Evolutionary conservation across 2,113 vertebrate species (phyloP).

Genomic region (Zootoca vivipara): DNA sequence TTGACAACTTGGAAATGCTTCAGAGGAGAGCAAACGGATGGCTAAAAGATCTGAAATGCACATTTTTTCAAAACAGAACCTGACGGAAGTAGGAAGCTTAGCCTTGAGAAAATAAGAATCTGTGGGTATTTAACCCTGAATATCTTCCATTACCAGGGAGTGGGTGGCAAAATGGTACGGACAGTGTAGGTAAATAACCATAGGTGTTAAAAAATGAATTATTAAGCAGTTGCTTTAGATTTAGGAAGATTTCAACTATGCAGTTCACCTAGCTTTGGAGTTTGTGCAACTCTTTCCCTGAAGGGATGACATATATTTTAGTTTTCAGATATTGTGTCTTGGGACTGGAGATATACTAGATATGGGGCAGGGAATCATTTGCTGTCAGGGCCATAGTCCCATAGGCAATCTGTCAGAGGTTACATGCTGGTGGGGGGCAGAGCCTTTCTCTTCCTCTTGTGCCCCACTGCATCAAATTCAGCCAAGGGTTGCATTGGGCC

Average conservation of each 20-base stretch:
- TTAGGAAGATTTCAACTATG: background rate
- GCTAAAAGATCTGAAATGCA: background rate
- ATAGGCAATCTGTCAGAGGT: too few species aligned
- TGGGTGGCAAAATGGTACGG: background rate
- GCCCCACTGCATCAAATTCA: too few species aligned
- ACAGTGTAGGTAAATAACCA: background rate
- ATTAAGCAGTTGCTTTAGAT: too few species aligned
- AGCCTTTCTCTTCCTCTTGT: too few species aligned
- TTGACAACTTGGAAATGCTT: background rate
- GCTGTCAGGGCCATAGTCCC: too few species aligned
- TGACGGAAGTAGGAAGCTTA: background rate
- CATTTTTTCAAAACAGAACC: background rate
- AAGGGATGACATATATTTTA: too few species aligned
- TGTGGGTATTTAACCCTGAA: background rate
- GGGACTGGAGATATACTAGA: too few species aligned
- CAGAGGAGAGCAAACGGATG: background rate
- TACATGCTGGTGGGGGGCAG: too few species aligned
- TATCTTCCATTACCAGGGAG: background rate
- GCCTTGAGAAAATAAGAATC: background rate
- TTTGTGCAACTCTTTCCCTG: background rate
- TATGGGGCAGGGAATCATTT: too few species aligned
- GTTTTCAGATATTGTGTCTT: background rate
- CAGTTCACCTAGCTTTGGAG: background rate
- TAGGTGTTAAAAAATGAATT: background rate
- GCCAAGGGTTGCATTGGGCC: too few species aligned